Evolutionary conservation across 2,113 vertebrate species (phyloP).

Genomic region (Plectropomus leopardus): DNA sequence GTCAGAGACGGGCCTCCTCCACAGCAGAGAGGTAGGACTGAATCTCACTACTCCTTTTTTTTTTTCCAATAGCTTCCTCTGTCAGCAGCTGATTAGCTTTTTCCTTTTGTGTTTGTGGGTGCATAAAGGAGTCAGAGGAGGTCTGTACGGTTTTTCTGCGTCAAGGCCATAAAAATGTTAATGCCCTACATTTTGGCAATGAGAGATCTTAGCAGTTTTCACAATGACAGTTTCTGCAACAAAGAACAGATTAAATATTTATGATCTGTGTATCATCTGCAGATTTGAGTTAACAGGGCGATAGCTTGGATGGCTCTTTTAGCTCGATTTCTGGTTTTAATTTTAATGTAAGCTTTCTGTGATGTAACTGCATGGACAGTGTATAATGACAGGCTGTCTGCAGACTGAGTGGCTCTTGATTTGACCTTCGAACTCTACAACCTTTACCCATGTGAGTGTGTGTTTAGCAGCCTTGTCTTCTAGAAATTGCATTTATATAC

Average conservation of each 20-base stretch:
- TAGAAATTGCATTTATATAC: too few species aligned
- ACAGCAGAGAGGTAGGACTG: slow-evolving; percentile 87
- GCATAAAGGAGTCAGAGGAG: slow-evolving; percentile 19
- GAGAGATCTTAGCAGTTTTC: slow-evolving; percentile 3
- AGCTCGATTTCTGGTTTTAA: neutral
- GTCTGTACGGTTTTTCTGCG: slow-evolving; percentile 37
- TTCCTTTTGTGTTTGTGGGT: slow-evolving; percentile 32
- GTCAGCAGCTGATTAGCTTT: slow-evolving; percentile 16
- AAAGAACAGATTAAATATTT: neutral
- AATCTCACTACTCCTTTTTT: slow-evolving; percentile 3
- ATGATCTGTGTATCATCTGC: neutral
- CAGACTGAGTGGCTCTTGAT: neutral
- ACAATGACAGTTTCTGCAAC: neutral
- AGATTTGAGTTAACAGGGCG: neutral
- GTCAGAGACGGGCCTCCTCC: slow-evolving; percentile 85
- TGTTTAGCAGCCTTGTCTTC: neutral
- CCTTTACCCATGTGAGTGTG: neutral
- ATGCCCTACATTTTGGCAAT: neutral
- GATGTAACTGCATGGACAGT: neutral
- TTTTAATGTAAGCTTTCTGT: neutral
- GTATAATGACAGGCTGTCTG: neutral
- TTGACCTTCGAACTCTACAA: slow-evolving; percentile 11
- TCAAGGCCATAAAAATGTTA: slow-evolving; percentile 4
- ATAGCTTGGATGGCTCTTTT: neutral
- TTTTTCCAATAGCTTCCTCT: neutral